These are phyloP conservation scores for Acropora tenuis DNA, from an alignment of 64 coral and sea anemone species.

Conservation along the genomic window DNA sequence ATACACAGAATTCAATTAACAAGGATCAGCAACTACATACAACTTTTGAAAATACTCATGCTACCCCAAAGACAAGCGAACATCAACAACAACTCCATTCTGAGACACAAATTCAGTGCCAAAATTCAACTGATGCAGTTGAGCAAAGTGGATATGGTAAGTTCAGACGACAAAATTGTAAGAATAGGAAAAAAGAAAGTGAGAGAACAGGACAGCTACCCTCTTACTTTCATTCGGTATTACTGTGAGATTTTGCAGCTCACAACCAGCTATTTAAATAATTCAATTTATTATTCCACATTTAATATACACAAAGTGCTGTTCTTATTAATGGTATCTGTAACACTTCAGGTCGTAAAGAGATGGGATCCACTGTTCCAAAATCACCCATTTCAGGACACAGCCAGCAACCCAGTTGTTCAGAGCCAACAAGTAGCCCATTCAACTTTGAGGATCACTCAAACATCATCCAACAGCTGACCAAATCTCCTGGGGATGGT, in stretches of 20 bases:
- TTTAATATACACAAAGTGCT: not conserved
- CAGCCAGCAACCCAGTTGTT: not conserved
- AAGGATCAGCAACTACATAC: not conserved
- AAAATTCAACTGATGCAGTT: not conserved
- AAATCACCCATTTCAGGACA: slow-evolving; percentile 17
- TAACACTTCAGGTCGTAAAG: not conserved
- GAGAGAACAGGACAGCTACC: too few species aligned
- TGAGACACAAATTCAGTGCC: not conserved
- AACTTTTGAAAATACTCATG: not conserved
- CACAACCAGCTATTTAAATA: too few species aligned
- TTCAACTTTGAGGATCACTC: slow-evolving; percentile 73
- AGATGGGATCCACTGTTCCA: slow-evolving; percentile 1
- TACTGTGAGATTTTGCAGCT: too few species aligned
- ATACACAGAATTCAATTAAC: not conserved
- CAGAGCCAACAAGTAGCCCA: slow-evolving; percentile 30
- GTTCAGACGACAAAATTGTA: not conserved
- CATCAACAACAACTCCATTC: not conserved
- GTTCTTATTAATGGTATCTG: not conserved
- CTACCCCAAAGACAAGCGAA: not conserved
- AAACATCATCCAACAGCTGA: slow-evolving; percentile 67
- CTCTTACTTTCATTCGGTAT: too few species aligned
- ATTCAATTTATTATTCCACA: too few species aligned
- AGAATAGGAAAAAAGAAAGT: not conserved
- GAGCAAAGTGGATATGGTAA: not conserved
- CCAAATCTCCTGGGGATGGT: slow-evolving; percentile 87